These are phyloP conservation scores for Hemaris fuciformis DNA, from an alignment of 2,888 invertebrate species.

Conservation along the genomic window DNA sequence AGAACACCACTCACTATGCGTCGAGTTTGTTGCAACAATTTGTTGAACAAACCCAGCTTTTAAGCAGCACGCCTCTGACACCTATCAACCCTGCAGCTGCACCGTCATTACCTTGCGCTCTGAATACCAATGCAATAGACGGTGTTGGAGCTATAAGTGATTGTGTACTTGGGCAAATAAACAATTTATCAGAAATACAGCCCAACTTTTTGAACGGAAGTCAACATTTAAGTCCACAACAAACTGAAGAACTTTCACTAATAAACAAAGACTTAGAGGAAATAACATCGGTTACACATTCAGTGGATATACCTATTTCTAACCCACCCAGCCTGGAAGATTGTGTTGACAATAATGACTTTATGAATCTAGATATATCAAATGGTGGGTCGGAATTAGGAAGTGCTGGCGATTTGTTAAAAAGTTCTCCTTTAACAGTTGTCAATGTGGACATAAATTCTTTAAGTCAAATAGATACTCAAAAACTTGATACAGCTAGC, in stretches of 20 bases:
- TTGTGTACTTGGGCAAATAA: conserved; percentile 69
- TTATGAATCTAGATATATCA: conserved; percentile 69
- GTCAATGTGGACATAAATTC: conserved; percentile 47
- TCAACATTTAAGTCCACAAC: conserved; percentile 75
- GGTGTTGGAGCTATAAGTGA: conserved; percentile 64
- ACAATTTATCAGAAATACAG: conserved; percentile 60
- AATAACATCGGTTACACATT: conserved; percentile 66
- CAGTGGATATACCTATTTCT: conserved; percentile 64
- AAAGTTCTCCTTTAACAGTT: conserved; percentile 66
- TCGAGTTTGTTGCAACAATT: conserved; percentile 90
- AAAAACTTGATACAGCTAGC: conserved; percentile 69
- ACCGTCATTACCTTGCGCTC: conserved; percentile 48
- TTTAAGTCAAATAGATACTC: conserved; percentile 57
- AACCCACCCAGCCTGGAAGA: conserved; percentile 71
- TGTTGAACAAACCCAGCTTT: conserved; percentile 88
- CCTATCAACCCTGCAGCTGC: conserved; percentile 50
- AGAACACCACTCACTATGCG: conserved; percentile 84
- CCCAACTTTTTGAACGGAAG: conserved; percentile 58
- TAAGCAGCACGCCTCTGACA: conserved; percentile 77
- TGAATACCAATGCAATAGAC: conserved; percentile 53
- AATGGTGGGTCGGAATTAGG: conserved; percentile 65
- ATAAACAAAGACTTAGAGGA: conserved; percentile 77
- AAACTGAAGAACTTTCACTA: conserved; percentile 74
- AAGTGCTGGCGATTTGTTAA: conserved; percentile 66
- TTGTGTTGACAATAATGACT: conserved; percentile 75